These are phyloP conservation scores for Micromussa lordhowensis DNA, from an alignment of 92 coral and sea anemone species.

Conservation along the genomic window DNA sequence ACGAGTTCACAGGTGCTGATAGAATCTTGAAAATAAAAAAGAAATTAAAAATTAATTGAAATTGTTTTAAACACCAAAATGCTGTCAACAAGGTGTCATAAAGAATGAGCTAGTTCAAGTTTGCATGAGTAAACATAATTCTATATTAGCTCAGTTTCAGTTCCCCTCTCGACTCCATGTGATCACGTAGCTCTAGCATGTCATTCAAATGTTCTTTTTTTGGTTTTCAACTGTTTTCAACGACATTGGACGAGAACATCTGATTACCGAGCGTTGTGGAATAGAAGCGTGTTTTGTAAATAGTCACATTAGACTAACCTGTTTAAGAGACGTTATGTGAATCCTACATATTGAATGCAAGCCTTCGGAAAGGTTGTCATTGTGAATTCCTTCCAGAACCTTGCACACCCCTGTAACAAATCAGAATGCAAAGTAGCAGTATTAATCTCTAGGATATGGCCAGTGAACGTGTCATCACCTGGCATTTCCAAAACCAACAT, in stretches of 20 bases:
- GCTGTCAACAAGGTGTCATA: background rate
- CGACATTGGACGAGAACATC: too few relatives aligned
- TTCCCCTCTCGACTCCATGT: too few relatives aligned
- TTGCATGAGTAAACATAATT: background rate
- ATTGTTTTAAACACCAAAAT: too few relatives aligned
- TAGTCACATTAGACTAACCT: constrained; percentile 44
- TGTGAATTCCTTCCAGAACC: constrained; percentile 80
- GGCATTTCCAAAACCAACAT: background rate
- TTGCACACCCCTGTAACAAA: constrained; percentile 84
- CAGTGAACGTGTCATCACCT: background rate
- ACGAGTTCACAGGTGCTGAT: constrained; percentile 64
- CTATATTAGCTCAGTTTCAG: background rate
- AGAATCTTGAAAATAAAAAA: constrained; percentile 55
- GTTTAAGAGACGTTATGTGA: constrained; percentile 81
- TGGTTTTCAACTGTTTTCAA: too few relatives aligned
- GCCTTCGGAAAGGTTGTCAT: constrained; percentile 86
- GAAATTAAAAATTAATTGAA: background rate
- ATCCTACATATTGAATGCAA: constrained; percentile 78
- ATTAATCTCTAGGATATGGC: background rate
- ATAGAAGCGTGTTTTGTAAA: too few relatives aligned
- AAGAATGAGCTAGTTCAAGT: background rate
- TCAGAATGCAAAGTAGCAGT: background rate
- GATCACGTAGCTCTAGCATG: too few relatives aligned
- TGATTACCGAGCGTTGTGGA: too few relatives aligned
- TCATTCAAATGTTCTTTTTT: too few relatives aligned